These are phyloP conservation scores for Cinara cedri DNA, from an alignment of 2,888 invertebrate species.

Conservation along the genomic window DNA sequence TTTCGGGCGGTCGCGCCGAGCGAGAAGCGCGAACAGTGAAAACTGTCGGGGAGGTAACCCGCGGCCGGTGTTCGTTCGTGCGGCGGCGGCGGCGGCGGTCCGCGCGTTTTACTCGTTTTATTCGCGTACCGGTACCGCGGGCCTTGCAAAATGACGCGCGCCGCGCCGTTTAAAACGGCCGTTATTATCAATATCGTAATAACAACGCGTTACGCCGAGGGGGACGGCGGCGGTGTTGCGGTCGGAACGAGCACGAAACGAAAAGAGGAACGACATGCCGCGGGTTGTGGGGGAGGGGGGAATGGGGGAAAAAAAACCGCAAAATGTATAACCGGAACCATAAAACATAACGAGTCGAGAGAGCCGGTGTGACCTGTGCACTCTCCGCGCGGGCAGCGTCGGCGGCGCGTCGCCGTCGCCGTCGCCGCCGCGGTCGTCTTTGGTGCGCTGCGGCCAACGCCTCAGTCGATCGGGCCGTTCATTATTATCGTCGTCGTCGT, in stretches of 20 bases:
- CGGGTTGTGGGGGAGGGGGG: background rate
- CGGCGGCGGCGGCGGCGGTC: no score
- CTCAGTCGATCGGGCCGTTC: slow-evolving; percentile 6
- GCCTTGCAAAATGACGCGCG: no score
- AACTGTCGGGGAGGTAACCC: background rate
- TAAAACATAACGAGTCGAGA: slow-evolving; percentile 56
- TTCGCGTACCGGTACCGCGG: no score
- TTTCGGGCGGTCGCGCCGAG: slow-evolving; percentile 31
- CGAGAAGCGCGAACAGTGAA: slow-evolving; percentile 46
- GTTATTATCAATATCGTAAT: background rate
- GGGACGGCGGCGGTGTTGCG: no score
- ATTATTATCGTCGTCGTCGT: background rate
- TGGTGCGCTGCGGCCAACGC: slow-evolving; percentile 45
- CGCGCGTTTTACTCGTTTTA: background rate
- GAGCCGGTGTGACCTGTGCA: slow-evolving; percentile 55
- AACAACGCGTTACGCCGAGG: slow-evolving; percentile 5
- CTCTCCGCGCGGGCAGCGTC: slow-evolving; percentile 25
- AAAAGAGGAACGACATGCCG: background rate
- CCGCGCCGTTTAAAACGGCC: slow-evolving; percentile 16
- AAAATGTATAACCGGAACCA: slow-evolving; percentile 54
- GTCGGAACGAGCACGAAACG: slow-evolving; percentile 13
- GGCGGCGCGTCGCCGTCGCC: background rate
- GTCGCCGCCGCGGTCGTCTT: background rate
- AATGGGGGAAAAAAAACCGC: slow-evolving; percentile 20
- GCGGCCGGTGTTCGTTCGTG: no score